These are phyloP conservation scores for Lepidochrysops patricia DNA, from an alignment of 2,888 invertebrate genomes.

Conservation along the genomic window DNA sequence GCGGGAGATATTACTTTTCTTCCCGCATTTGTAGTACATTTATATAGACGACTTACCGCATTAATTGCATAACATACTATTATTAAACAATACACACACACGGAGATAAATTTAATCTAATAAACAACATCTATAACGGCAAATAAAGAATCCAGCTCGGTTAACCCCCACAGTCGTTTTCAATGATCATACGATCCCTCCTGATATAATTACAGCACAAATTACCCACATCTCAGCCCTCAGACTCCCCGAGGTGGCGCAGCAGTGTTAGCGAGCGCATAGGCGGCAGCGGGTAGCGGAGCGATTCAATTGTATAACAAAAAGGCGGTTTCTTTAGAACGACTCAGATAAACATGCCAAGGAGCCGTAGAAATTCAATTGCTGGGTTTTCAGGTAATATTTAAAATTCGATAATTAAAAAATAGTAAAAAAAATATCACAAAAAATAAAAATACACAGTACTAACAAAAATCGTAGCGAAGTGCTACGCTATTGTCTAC, in stretches of 20 bases:
- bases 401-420: too few relatives aligned
- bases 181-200: conserved; percentile 1
- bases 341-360: too few relatives aligned
- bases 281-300: background rate
- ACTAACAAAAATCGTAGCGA: background rate
- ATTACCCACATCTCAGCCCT: conserved; percentile 35
- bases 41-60: too few relatives aligned
- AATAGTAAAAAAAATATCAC: too few relatives aligned
- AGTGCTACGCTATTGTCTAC: background rate
- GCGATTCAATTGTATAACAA: background rate
- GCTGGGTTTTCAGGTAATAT: too few relatives aligned
- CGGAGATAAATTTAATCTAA: background rate
- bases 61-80: too few relatives aligned
- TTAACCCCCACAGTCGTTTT: background rate
- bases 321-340: too few relatives aligned
- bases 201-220: conserved; percentile 22
- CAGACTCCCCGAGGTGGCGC: conserved; percentile 10
- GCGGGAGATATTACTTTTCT: too few relatives aligned
- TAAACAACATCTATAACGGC: background rate
- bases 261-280: conserved; percentile 8
- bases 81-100: too few relatives aligned
- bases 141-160: background rate
- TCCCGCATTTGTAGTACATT: too few relatives aligned
- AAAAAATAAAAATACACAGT: background rate
- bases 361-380: too few relatives aligned